phyloP scores from a whole-genome alignment of 2,888 invertebrate species.

The Hybos culiciformis region DNA sequence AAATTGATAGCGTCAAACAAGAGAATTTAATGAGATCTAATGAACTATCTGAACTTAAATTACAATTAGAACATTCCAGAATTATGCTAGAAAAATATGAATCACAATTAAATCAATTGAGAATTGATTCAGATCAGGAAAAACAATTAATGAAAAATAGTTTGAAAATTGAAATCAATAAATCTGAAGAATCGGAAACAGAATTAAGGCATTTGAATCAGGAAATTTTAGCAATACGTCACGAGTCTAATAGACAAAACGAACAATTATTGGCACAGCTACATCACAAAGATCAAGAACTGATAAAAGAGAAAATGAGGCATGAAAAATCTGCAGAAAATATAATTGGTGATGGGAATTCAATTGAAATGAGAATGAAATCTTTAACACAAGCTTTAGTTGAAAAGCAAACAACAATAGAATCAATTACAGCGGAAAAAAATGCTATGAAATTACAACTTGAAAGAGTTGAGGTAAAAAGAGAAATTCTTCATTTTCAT shows the following conservation, averaged over 20 bases:
- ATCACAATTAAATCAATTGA: conserved; percentile 6
- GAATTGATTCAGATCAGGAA: conserved; percentile 1
- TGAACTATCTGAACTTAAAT: background rate
- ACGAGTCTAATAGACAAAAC: conserved; percentile 31
- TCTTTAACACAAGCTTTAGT: conserved; percentile 70
- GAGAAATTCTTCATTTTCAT: conserved; percentile 5
- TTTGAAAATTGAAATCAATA: conserved; percentile 37
- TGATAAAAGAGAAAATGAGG: conserved; percentile 34
- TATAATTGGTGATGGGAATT: conserved; percentile 23
- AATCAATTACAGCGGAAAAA: conserved; percentile 67
- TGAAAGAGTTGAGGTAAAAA: conserved; percentile 58
- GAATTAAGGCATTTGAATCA: conserved; percentile 30
- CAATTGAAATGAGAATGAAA: conserved; percentile 36
- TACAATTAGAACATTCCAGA: conserved; percentile 9
- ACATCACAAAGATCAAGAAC: conserved; percentile 39
- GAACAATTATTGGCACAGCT: conserved; percentile 22
- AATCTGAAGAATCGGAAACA: conserved; percentile 32
- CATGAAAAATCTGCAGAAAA: conserved; percentile 29
- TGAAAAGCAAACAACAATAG: conserved; percentile 73
- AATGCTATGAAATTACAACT: conserved; percentile 73
- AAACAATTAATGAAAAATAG: conserved; percentile 17
- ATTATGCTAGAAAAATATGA: conserved; percentile 9
- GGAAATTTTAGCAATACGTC: conserved; percentile 32
- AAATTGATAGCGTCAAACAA: conserved; percentile 44
- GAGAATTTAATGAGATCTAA: conserved; percentile 17